Base-by-base conservation (phyloP, 2,113 vertebrate genomes). In the Empidonax alnorum region DNA sequence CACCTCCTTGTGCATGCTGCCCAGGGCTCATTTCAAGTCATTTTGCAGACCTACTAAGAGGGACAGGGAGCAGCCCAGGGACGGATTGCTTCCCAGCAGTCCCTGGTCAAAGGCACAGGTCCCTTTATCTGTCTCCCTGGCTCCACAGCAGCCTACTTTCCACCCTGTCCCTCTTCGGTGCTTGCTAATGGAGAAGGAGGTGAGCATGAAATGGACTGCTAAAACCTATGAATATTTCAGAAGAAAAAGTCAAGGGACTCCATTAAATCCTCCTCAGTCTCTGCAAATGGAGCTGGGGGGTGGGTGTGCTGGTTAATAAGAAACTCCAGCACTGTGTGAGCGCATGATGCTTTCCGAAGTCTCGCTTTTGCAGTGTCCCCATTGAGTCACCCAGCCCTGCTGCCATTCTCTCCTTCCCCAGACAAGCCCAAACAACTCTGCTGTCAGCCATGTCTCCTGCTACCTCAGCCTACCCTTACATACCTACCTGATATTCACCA, bases 211-310 rank as follows among this genome's bases (percentile, higher is more conserved):
- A 97, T 95, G 91, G 94, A 78, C 92, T 96, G 93, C 96, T 97
- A 96, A 97, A 96, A 94, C 88, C 82, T 90, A 98, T 98, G 87
- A 98, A 98, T 98, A 98, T 98, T 98, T 98, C 96, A 98, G 95
- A 95, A 61, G 79, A 78, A 93, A 95, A 97, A 98, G 94, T 92
- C 97, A 94, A 95, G 96, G 81, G 96, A 97, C 96, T 98, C 94
- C 95, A 97, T 98, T 97, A 98, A 97, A 97, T 94, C 87, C 93
- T 77, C 30, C 87, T 95, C 79, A 77, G 73, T 69, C 68, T 93
- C 76, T 80, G 84, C 95, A 97, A 97, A 96, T 97, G 92, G 95
- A 97, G 74, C 85, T 86, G 82, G 73, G 89, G 71, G 83, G 61
- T 0, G 77, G 63, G 72, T 47, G 86, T 2, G 2, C 76, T 87